Evolutionary conservation across 92 coral and sea anemone genomes (phyloP), one percentile per base, ranked within the genome.

Genomic region (Pocillopora grandis): DNA sequence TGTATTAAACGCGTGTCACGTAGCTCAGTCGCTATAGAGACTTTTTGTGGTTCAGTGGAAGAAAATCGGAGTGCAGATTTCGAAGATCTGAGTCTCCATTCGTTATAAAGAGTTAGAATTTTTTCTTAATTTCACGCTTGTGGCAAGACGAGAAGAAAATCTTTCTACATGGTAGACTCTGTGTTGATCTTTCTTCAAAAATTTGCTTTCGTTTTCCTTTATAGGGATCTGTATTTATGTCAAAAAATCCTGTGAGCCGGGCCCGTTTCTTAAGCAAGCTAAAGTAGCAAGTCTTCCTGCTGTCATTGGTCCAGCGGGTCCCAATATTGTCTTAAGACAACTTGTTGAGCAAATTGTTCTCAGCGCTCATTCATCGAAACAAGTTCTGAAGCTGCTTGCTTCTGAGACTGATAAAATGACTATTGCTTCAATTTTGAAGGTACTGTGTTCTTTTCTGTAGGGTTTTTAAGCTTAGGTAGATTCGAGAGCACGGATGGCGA

Each of bases 341-440:
- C 87, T 94, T 20, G 92, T 94, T 19, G 93, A 91, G 61, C 85
- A 93, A 36, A 88, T 94, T 13, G 93, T 94, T 37, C 66, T 86
- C 33, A 80, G 93, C 62, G 89, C 98, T 31, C 49, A 81, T 72
- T 88, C 90, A 0, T 60, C 93, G 1, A 72, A 72, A 27, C 80
- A 84, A 62, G 95, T 94, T 42, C 81, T 92, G 31, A 76, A 89
- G 63, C 79, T 94, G 59, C 84, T 94, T 14, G 87, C 98, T 10
- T 62, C 79, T 49, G 95, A 94, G 70, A 88, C 81, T n/a, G 92
- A 91, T 48, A 94, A 88, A 78, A 92, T 83, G 84, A 84, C 93
- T 2, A 91, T 94, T 75, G 42, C 90, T 36, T 85, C 93, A 1
- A 91, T 94, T 62, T 71, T 94, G 36, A 92, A 85, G 93, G 98